phyloP scores from a whole-genome alignment of 30 jellyfish, hydroid and myxozoan species.

The Chrysaora quinquecirrha region DNA sequence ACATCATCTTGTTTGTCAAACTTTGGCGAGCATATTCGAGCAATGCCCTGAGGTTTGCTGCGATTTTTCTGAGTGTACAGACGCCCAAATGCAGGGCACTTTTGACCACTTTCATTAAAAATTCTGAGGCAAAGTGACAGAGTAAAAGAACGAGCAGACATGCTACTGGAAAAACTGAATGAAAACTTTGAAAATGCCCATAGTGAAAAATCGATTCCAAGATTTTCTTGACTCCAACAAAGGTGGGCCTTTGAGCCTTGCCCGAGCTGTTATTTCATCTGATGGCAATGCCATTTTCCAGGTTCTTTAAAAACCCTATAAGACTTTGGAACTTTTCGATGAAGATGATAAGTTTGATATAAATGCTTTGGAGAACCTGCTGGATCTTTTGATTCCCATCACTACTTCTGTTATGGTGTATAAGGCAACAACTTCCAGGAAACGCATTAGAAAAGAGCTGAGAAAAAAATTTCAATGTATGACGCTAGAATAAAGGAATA shows the following conservation, averaged over 20 bases:
- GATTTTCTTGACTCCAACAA: neutral
- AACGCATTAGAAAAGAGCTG: neutral
- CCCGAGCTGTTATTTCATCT: neutral
- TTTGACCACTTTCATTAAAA: slow-evolving; percentile 12
- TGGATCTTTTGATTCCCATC: neutral
- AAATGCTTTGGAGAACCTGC: neutral
- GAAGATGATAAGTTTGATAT: neutral
- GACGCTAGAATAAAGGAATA: slow-evolving; percentile 27
- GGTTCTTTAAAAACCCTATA: neutral
- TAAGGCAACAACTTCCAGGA: neutral
- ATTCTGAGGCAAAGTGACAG: slow-evolving; percentile 26
- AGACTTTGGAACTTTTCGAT: neutral
- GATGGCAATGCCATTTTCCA: neutral
- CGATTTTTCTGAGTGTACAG: too few relatives aligned
- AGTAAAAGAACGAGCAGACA: slow-evolving; percentile 14
- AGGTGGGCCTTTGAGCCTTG: neutral
- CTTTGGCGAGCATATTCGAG: too few relatives aligned
- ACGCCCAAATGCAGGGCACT: too few relatives aligned
- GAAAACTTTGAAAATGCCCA: neutral
- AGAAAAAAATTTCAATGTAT: too few relatives aligned
- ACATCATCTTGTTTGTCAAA: too few relatives aligned
- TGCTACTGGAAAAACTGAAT: neutral
- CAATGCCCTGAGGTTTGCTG: too few relatives aligned
- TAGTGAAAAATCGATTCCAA: neutral
- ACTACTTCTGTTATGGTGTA: neutral